Evolutionary conservation across 2,888 invertebrate genomes (phyloP).

Genomic region (Pimpla rufipes): DNA sequence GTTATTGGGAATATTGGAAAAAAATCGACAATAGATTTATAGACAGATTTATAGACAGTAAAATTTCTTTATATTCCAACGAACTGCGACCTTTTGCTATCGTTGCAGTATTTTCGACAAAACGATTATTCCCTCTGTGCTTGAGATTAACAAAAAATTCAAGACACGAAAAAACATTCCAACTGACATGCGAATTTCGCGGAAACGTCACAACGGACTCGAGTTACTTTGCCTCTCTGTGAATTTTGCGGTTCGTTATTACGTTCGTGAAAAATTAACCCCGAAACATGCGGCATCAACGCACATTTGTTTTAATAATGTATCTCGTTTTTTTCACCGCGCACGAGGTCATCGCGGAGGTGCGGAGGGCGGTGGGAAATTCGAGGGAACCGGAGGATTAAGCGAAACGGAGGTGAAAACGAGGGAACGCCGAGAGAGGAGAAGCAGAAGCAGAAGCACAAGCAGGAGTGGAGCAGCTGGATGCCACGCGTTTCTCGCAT

Average conservation of each 20-base stretch:
- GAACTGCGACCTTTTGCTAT: too few species aligned
- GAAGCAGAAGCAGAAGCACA: conserved; percentile 15
- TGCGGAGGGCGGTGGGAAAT: conserved; percentile 11
- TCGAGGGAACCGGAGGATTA: conserved; percentile 15
- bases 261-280: not conserved
- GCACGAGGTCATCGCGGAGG: conserved; percentile 19
- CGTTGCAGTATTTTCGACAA: not conserved
- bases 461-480: conserved; percentile 39
- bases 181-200: too few species aligned
- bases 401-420: conserved; percentile 18
- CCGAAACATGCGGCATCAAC: too few species aligned
- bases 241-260: not conserved
- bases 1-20: too few species aligned
- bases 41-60: too few species aligned
- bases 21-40: too few species aligned
- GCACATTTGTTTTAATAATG: conserved; percentile 4
- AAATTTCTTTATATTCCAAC: too few species aligned
- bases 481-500: conserved; percentile 54
- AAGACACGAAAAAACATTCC: not conserved
- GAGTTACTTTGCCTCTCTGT: not conserved
- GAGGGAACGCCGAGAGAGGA: conserved; percentile 5
- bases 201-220: not conserved
- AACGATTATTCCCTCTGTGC: not conserved
- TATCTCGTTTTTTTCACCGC: not conserved
- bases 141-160: not conserved